phyloP scores from a whole-genome alignment of 2,113 vertebrate species.

The Laticauda colubrina region DNA sequence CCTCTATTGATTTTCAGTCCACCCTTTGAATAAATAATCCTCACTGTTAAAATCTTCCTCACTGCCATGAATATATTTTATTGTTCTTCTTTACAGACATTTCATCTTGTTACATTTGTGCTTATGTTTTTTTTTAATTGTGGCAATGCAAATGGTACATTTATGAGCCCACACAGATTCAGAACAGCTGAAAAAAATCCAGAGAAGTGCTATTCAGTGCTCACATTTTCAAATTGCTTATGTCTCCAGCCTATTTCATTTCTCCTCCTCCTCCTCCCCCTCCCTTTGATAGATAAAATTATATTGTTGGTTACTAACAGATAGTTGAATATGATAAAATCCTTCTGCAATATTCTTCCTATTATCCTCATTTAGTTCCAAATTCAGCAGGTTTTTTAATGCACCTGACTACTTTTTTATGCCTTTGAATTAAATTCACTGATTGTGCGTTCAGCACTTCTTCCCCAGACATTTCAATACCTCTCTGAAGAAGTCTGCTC shows the following conservation, averaged over 20 bases:
- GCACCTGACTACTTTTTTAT: background rate
- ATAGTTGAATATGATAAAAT: constrained; percentile 17
- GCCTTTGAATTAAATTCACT: background rate
- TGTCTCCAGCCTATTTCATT: background rate
- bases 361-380: constrained; percentile 12
- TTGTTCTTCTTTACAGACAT: constrained; percentile 9
- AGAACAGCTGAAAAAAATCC: background rate
- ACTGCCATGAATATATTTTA: background rate
- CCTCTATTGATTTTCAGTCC: constrained; percentile 9
- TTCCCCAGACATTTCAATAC: background rate
- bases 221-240: background rate
- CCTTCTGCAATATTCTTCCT: constrained; percentile 15
- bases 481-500: background rate
- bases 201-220: background rate
- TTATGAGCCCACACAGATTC: background rate
- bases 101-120: background rate
- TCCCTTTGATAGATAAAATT: background rate
- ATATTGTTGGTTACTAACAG: constrained; percentile 28
- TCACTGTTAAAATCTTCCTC: background rate
- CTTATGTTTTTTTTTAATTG: background rate
- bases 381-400: constrained; percentile 6
- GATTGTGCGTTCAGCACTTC: background rate
- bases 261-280: background rate
- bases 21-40: background rate
- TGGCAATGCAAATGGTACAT: background rate